Conservation (phyloP, 2,888 invertebrate genomes). For the Andricus curvator region DNA sequence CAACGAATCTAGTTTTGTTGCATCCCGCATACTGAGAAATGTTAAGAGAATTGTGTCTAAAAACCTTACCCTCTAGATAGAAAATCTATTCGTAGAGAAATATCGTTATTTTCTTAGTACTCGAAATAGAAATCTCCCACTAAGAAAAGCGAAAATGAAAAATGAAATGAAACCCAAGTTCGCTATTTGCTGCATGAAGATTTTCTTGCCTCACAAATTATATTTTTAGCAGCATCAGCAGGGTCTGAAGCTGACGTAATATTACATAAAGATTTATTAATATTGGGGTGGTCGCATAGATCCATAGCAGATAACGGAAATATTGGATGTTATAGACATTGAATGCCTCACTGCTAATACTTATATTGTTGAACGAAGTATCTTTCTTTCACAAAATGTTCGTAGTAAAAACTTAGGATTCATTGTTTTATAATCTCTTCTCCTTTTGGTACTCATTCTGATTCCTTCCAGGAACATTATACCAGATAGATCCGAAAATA, state of each 20-base stretch:
- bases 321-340: too few relatives aligned
- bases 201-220: conserved; percentile 20
- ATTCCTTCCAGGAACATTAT: too few relatives aligned
- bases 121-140: background rate
- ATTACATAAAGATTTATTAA: conserved; percentile 36
- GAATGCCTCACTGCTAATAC: too few relatives aligned
- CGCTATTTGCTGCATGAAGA: background rate
- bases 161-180: background rate
- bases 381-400: too few relatives aligned
- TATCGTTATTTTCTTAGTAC: background rate
- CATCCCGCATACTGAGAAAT: background rate
- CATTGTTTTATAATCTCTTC: too few relatives aligned
- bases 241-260: background rate
- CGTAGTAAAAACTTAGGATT: too few relatives aligned
- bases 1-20: background rate
- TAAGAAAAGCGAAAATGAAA: background rate
- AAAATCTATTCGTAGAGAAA: background rate
- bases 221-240: conserved; percentile 30
- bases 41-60: background rate
- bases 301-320: background rate
- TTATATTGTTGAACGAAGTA: too few relatives aligned
- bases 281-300: background rate
- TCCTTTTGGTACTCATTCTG: too few relatives aligned
- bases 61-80: background rate
- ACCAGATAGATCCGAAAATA: too few relatives aligned